phyloP scores from a whole-genome alignment of 1,140 invertebrate species.

The Lordiphosa mommai region DNA sequence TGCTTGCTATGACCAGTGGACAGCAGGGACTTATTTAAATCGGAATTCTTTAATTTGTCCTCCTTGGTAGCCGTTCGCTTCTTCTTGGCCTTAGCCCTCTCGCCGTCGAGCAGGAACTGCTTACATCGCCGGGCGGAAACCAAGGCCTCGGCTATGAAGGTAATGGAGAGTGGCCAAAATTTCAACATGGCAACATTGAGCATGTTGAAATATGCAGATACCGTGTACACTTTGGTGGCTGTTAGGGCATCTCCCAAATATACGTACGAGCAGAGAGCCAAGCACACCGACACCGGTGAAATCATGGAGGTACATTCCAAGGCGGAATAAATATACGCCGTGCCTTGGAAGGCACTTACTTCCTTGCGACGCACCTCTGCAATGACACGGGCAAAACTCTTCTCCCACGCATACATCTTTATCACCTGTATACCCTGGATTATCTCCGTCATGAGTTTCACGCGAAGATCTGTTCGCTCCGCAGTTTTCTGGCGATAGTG shows the following conservation, averaged over 20 bases:
- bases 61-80: slow-evolving; percentile 30
- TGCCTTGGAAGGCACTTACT: slow-evolving; percentile 83
- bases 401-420: slow-evolving; percentile 96
- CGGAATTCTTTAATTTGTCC: slow-evolving; percentile 42
- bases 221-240: slow-evolving; percentile 88
- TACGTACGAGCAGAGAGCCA: slow-evolving; percentile 89
- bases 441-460: slow-evolving; percentile 91
- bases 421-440: slow-evolving; percentile 89
- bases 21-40: slow-evolving; percentile 48
- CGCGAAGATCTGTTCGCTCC: slow-evolving; percentile 88
- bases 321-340: slow-evolving; percentile 67
- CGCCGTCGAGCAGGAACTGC: slow-evolving; percentile 81
- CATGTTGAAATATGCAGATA: slow-evolving; percentile 87
- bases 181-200: slow-evolving; percentile 87
- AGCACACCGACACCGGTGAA: slow-evolving; percentile 88
- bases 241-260: slow-evolving; percentile 83
- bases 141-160: slow-evolving; percentile 81
- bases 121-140: slow-evolving; percentile 86
- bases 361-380: slow-evolving; percentile 81
- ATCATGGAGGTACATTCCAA: slow-evolving; percentile 82
- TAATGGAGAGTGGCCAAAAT: slow-evolving; percentile 86
- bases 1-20: slow-evolving; percentile 9
- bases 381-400: slow-evolving; percentile 88
- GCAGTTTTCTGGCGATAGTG: slow-evolving; percentile 81
- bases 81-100: slow-evolving; percentile 50